These are phyloP conservation scores for Plagodis dolabraria DNA, from an alignment of 2,888 invertebrate genomes.

Conservation along the genomic window DNA sequence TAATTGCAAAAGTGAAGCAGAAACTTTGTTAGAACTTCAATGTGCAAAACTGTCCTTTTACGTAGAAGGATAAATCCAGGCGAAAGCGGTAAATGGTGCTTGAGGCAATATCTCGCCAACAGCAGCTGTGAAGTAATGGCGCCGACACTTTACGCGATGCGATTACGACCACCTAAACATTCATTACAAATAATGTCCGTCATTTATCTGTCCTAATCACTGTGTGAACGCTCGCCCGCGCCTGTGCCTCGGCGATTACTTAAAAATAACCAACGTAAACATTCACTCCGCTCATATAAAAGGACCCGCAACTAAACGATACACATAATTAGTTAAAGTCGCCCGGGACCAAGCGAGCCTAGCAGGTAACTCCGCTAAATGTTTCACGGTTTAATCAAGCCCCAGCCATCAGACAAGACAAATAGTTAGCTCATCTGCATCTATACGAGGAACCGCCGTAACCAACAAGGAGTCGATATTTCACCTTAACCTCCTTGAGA, in stretches of 20 bases:
- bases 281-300: conserved; percentile 28
- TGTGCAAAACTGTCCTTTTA: conserved; percentile 56
- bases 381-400: conserved; percentile 83
- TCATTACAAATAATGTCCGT: conserved; percentile 84
- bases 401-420: conserved; percentile 81
- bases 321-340: conserved; percentile 32
- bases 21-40: conserved; percentile 45
- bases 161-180: conserved; percentile 85
- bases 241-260: conserved; percentile 53
- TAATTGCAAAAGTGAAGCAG: conserved; percentile 2
- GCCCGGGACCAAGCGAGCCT: conserved; percentile 43
- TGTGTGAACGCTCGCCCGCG: conserved; percentile 63
- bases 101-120: conserved; percentile 80
- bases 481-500: conserved; percentile 59
- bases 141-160: conserved; percentile 83
- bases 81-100: conserved; percentile 72
- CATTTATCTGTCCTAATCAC: conserved; percentile 84
- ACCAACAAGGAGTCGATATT: conserved; percentile 74
- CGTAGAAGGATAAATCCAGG: conserved; percentile 69
- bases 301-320: conserved; percentile 28
- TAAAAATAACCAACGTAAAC: conserved; percentile 49
- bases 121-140: conserved; percentile 83
- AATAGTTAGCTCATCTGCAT: conserved; percentile 84
- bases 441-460: conserved; percentile 77
- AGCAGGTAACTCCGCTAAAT: conserved; percentile 73